These are phyloP conservation scores for Scomberomorus guttatus DNA, from an alignment of 2,797 vertebrate genomes.

Conservation along the genomic window DNA sequence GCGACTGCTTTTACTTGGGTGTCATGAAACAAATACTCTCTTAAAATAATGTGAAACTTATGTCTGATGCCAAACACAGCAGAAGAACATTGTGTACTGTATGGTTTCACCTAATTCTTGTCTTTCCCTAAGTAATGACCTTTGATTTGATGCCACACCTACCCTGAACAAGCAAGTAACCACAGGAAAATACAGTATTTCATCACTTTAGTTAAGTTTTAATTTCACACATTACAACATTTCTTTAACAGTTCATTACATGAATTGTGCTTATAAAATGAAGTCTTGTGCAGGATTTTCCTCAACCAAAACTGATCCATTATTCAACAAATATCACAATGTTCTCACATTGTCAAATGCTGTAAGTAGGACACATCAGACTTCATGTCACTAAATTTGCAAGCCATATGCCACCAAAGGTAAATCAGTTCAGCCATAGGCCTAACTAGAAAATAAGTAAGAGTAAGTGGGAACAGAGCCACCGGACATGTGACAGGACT, in stretches of 20 bases:
- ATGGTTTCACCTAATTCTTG: constrained; percentile 4
- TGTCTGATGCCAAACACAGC: neutral
- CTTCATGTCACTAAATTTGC: neutral
- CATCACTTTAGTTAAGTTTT: neutral
- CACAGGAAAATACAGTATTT: constrained; percentile 17
- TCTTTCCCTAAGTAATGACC: neutral
- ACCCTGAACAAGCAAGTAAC: constrained; percentile 23
- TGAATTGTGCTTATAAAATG: neutral
- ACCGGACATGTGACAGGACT: constrained; percentile 51
- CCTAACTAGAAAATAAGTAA: neutral
- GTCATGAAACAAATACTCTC: constrained; percentile 12
- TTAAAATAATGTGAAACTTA: constrained; percentile 5
- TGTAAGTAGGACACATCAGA: constrained; percentile 19
- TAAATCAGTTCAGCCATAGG: constrained; percentile 45
- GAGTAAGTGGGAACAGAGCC: constrained; percentile 34
- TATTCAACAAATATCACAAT: constrained; percentile 19
- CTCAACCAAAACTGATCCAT: constrained; percentile 4
- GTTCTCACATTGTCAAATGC: constrained; percentile 4
- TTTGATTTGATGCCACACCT: constrained; percentile 32
- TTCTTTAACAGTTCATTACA: neutral
- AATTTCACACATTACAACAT: neutral
- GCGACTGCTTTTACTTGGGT: constrained; percentile 18
- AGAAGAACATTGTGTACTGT: neutral
- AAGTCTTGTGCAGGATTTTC: neutral
- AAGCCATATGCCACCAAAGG: constrained; percentile 9